Percentiles rank a stretch among this genome's conserved stretches.
Conservation (phyloP, 2,113 vertebrate species). For the Channa argus region DNA sequence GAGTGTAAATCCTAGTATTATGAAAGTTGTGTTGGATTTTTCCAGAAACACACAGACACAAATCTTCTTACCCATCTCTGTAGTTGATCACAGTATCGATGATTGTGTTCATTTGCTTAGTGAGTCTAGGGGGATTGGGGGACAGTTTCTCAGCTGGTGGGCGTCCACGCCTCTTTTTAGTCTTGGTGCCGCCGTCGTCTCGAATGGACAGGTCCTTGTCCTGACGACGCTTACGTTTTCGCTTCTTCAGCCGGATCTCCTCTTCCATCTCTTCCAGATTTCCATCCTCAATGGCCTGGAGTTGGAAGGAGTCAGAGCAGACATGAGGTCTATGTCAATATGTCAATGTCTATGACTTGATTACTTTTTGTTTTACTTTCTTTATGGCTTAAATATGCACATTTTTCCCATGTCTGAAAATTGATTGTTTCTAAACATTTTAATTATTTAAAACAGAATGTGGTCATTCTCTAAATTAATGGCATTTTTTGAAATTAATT, state of each 20-base stretch:
- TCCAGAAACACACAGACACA: too few species aligned
- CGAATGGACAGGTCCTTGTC: conserved; percentile 91
- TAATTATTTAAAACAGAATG: too few species aligned
- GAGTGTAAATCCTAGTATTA: too few species aligned
- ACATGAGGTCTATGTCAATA: too few species aligned
- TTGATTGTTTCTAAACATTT: too few species aligned
- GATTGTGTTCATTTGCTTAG: conserved; percentile 97
- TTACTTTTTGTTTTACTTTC: too few species aligned
- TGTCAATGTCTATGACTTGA: too few species aligned
- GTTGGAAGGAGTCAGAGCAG: rapidly evolving
- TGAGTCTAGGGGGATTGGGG: conserved; percentile 94
- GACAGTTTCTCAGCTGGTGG: conserved; percentile 96
- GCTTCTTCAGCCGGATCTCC: conserved; percentile 96
- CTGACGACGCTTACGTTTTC: conserved; percentile 92
- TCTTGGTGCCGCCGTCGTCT: conserved; percentile 90
- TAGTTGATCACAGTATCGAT: conserved; percentile 98
- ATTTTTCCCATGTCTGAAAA: too few species aligned
- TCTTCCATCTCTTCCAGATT: conserved; percentile 99
- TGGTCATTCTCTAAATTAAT: too few species aligned
- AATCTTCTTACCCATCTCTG: conserved; percentile 88
- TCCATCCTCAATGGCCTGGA: conserved; percentile 96
- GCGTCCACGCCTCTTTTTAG: conserved; percentile 94
- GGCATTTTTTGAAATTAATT: too few species aligned
- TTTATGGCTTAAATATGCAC: too few species aligned
- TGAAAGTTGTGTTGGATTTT: too few species aligned